phyloP scores from a whole-genome alignment of 2,888 invertebrate genomes.

The Ichneumoninae sp. region DNA sequence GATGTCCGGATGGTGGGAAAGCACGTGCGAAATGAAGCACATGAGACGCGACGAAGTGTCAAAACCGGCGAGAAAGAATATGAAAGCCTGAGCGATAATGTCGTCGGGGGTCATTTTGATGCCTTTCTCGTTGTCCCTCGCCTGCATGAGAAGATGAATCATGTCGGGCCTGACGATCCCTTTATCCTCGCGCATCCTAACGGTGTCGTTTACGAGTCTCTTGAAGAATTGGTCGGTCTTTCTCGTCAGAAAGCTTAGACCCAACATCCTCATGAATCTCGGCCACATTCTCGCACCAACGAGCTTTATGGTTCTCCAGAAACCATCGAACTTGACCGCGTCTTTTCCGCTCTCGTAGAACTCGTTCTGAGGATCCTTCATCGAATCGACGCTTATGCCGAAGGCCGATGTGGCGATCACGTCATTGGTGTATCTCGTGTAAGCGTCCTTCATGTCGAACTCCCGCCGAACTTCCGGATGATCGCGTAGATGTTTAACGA shows the following conservation, averaged over 20 bases:
- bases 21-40: conserved; percentile 66
- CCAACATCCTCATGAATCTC: conserved; percentile 30
- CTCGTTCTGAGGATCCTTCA: conserved; percentile 84
- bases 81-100: conserved; percentile 83
- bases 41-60: conserved; percentile 71
- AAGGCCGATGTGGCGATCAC: conserved; percentile 3
- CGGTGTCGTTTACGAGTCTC: conserved; percentile 78
- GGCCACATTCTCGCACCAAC: conserved; percentile 22
- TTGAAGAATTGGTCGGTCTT: conserved; percentile 54
- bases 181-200: conserved; percentile 81
- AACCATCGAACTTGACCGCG: conserved; percentile 58
- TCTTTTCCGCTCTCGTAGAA: conserved; percentile 84
- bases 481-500: conserved; percentile 21
- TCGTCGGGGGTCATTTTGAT: conserved; percentile 74
- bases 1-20: conserved; percentile 80
- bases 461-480: conserved; percentile 71
- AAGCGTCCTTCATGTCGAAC: conserved; percentile 84
- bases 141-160: conserved; percentile 84
- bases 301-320: conserved; percentile 36
- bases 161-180: conserved; percentile 82
- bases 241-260: conserved; percentile 36
- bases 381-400: conserved; percentile 10
- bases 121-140: conserved; percentile 66
- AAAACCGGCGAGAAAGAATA: conserved; percentile 73
- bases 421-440: conserved; percentile 6